Conservation (phyloP, 2,113 vertebrate genomes). For the Aspidoscelis tigris region DNA sequence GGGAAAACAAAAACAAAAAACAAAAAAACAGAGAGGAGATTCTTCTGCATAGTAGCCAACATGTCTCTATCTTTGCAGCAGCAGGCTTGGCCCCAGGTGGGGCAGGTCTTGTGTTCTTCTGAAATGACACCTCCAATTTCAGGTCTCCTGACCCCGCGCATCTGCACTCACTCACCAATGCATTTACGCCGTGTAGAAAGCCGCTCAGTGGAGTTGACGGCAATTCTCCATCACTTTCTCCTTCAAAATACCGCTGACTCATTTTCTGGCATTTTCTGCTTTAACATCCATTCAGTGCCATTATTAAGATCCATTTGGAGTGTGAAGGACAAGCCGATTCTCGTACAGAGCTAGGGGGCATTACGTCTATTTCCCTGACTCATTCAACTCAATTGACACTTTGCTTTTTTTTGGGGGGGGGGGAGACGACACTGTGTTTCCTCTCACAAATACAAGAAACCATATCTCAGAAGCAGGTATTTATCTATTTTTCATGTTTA, state of each 20-base stretch:
- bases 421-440: not conserved
- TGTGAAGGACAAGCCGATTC: conserved; percentile 78
- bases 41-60: not conserved
- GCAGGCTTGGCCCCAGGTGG: not conserved
- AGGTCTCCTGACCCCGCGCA: accelerated
- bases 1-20: too few species aligned
- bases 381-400: conserved; percentile 44
- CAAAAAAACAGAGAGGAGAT: not conserved
- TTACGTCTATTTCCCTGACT: conserved; percentile 61
- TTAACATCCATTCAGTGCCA: conserved; percentile 72
- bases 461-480: not conserved
- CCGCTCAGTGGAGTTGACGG: too few species aligned
- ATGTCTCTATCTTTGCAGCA: accelerated
- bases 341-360: conserved; percentile 65
- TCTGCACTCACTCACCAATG: conserved; percentile 4
- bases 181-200: not conserved
- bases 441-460: too few species aligned
- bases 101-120: not conserved
- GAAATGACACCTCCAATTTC: not conserved
- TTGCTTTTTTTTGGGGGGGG: not conserved
- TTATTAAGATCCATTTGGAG: conserved; percentile 78
- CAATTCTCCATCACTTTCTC: conserved; percentile 3
- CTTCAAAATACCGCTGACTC: conserved; percentile 45
- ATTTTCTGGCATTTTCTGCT: conserved; percentile 70
- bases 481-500: not conserved